Evolutionary conservation across 2,888 invertebrate species (phyloP).

Genomic region (Phragmatobia fuliginosa): DNA sequence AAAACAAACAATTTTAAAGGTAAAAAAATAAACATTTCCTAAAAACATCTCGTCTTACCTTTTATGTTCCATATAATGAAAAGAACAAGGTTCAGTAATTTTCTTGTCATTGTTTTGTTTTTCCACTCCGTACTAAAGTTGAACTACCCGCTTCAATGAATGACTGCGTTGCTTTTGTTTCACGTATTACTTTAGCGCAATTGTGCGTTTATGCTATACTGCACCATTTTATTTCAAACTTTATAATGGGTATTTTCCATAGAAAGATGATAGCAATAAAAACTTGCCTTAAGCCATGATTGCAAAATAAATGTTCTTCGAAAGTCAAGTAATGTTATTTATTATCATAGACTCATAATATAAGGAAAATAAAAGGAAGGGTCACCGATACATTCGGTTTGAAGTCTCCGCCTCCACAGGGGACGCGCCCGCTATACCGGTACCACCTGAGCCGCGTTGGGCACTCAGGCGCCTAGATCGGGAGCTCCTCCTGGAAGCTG

Average conservation of each 20-base stretch:
- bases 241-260: not conserved
- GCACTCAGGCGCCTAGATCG: too few species aligned
- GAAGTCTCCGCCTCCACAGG: too few species aligned
- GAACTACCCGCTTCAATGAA: constrained; percentile 33
- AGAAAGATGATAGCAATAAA: not conserved
- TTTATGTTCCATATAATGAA: constrained; percentile 31
- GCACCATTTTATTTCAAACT: constrained; percentile 37
- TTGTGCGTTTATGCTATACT: constrained; percentile 43
- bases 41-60: constrained; percentile 32
- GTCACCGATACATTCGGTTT: too few species aligned
- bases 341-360: too few species aligned
- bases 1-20: too few species aligned
- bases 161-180: constrained; percentile 45
- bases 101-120: constrained; percentile 35
- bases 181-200: constrained; percentile 26
- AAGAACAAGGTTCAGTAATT: constrained; percentile 37
- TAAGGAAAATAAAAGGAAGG: too few species aligned
- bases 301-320: not conserved
- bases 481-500: too few species aligned
- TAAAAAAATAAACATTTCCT: too few species aligned
- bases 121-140: constrained; percentile 25
- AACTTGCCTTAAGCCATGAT: not conserved
- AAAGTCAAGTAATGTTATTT: not conserved
- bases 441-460: too few species aligned
- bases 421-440: too few species aligned